phyloP scores from a whole-genome alignment of 2,888 invertebrate species.

The Conops quadrifasciatus region DNA sequence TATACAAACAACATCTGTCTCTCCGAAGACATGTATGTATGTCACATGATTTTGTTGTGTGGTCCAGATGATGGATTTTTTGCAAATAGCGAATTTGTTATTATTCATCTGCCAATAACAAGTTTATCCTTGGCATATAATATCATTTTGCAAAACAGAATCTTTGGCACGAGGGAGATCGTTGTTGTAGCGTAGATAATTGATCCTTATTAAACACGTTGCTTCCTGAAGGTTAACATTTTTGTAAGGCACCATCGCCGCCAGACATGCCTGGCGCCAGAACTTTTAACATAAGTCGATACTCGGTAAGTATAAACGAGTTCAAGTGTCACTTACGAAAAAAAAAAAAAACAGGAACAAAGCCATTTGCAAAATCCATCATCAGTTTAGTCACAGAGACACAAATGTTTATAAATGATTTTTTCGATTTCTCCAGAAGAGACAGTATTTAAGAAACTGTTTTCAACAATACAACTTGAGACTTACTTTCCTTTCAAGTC shows the following conservation, averaged over 20 bases:
- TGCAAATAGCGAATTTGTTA: background rate
- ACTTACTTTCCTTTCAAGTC: background rate
- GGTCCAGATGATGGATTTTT: slow-evolving; percentile 16
- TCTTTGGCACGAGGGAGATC: too few relatives aligned
- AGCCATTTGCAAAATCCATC: background rate
- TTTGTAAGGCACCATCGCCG: too few relatives aligned
- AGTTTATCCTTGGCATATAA: slow-evolving; percentile 34
- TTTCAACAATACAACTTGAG: background rate
- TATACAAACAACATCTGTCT: slow-evolving; percentile 15
- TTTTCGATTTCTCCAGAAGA: background rate
- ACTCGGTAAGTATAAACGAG: too few relatives aligned
- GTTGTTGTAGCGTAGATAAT: too few relatives aligned
- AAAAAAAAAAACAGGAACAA: too few relatives aligned
- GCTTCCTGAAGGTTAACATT: too few relatives aligned
- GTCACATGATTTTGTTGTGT: slow-evolving; percentile 20
- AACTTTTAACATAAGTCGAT: too few relatives aligned
- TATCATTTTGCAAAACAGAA: slow-evolving; percentile 39
- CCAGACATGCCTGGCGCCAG: too few relatives aligned
- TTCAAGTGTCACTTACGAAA: too few relatives aligned
- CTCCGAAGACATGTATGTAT: slow-evolving; percentile 1
- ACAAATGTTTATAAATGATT: background rate
- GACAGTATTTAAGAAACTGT: background rate
- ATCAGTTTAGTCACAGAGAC: slow-evolving; percentile 4
- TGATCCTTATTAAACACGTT: too few relatives aligned
- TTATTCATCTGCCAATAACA: slow-evolving; percentile 29